These are phyloP conservation scores for Volucella zonaria DNA, from an alignment of 2,888 invertebrate species.

Conservation along the genomic window DNA sequence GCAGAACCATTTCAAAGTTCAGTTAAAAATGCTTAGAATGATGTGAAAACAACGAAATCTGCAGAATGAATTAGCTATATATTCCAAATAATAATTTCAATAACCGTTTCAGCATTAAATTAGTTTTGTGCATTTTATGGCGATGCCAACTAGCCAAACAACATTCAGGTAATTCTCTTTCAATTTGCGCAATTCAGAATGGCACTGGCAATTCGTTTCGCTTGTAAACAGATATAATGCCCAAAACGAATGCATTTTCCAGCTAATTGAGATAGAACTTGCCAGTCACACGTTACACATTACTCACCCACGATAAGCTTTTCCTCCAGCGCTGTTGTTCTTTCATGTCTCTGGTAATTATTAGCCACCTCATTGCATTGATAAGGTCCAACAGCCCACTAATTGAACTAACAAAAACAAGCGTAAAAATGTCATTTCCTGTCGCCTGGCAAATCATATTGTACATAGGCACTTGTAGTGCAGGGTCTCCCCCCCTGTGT, in stretches of 20 bases:
- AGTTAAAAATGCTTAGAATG: too few species aligned
- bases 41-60: too few species aligned
- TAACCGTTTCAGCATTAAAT: too few species aligned
- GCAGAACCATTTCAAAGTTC: too few species aligned
- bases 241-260: constrained; percentile 1
- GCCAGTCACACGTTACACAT: background rate
- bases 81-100: too few species aligned
- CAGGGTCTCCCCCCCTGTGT: constrained; percentile 11
- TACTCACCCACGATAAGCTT: constrained; percentile 7
- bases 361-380: background rate
- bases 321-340: background rate
- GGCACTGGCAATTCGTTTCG: too few species aligned
- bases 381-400: background rate
- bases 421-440: constrained; percentile 17
- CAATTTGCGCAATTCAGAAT: too few species aligned
- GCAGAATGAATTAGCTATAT: too few species aligned
- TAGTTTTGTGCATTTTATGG: too few species aligned
- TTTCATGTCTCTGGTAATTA: background rate
- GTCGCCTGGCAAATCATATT: background rate
- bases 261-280: background rate
- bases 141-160: too few species aligned
- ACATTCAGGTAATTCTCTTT: too few species aligned
- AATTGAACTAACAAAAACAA: constrained; percentile 24
- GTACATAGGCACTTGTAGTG: background rate
- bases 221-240: background rate